Conservation (phyloP, 2,113 vertebrate genomes). For the Tragelaphus strepsiceros region DNA sequence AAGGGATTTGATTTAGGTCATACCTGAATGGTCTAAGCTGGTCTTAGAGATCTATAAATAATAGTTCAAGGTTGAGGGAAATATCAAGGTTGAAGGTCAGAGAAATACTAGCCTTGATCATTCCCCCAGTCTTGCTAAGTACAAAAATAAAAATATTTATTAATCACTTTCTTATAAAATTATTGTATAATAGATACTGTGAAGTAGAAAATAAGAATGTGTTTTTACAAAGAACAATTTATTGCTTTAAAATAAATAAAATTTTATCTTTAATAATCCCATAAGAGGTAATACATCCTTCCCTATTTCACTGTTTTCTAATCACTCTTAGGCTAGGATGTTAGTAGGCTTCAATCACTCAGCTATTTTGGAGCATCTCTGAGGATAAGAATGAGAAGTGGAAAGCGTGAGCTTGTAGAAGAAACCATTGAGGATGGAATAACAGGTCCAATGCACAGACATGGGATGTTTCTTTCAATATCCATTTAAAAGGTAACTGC, state of each 20-base stretch:
- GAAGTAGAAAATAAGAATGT: neutral
- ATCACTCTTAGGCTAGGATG: neutral
- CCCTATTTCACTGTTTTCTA: neutral
- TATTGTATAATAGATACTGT: neutral
- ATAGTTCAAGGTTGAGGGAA: neutral
- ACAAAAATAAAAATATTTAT: neutral
- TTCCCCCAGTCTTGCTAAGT: neutral
- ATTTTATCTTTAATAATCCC: neutral
- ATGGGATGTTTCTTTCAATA: accelerated
- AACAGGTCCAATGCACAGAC: accelerated
- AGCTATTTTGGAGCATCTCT: accelerated
- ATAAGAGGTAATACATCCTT: neutral
- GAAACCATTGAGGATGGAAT: accelerated
- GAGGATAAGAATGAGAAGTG: neutral
- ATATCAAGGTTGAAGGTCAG: neutral
- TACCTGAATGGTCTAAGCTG: no score
- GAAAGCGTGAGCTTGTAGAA: accelerated
- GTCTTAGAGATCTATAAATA: neutral
- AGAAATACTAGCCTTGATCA: neutral
- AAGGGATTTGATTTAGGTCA: no score
- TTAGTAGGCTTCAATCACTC: neutral
- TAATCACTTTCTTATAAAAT: neutral
- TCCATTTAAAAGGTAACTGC: neutral
- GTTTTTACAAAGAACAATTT: neutral
- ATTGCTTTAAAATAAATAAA: neutral